Conservation (phyloP, 2,113 vertebrate species). For the Marcusenius ussheri region DNA sequence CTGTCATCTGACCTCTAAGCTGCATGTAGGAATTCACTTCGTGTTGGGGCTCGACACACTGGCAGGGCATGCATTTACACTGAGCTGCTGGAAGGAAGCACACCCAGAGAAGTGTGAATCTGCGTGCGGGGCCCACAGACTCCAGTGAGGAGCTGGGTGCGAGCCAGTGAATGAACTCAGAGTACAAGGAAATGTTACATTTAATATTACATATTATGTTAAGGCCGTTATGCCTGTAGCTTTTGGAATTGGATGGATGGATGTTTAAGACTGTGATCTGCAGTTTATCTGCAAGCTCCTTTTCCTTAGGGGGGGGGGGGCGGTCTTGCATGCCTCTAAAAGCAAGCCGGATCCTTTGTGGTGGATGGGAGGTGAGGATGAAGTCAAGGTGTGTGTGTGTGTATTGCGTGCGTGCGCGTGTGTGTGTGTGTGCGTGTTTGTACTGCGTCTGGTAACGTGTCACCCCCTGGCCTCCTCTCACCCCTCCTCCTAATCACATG, state of each 20-base stretch:
- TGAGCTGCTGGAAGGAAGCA: neutral
- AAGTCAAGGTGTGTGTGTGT: neutral
- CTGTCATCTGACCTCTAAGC: neutral
- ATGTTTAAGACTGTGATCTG: neutral
- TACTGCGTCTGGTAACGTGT: neutral
- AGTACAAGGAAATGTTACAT: neutral
- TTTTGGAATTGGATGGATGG: neutral
- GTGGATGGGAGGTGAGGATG: neutral
- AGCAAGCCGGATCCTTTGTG: too few species aligned
- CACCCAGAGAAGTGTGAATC: neutral
- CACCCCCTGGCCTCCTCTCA: neutral
- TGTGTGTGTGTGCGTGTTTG: constrained; percentile 19
- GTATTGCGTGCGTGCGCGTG: neutral
- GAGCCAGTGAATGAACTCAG: neutral
- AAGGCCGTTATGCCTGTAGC: neutral
- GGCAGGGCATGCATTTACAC: neutral
- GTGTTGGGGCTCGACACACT: neutral
- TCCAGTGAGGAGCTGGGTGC: neutral
- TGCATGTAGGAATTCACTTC: neutral
- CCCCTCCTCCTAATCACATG: constrained; percentile 14
- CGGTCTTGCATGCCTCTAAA: too few species aligned
- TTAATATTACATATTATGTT: neutral
- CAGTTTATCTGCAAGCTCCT: neutral
- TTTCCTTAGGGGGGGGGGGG: neutral
- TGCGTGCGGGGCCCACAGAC: neutral